Conservation (phyloP, 2,113 vertebrate genomes). For the Mastomys coucha region DNA sequence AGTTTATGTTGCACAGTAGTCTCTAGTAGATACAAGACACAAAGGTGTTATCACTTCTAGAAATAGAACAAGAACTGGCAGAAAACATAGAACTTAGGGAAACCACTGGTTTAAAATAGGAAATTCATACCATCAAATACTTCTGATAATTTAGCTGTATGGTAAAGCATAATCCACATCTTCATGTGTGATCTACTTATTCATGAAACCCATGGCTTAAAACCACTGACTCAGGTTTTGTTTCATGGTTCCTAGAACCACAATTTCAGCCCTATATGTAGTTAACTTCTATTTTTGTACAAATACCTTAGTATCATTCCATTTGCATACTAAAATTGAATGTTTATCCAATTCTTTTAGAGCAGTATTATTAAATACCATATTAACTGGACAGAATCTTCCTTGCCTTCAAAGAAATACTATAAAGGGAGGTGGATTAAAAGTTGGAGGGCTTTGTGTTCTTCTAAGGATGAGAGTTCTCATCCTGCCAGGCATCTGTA, state of each 20-base stretch:
- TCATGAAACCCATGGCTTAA: not conserved
- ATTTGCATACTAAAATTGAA: not conserved
- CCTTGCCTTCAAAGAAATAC: not conserved
- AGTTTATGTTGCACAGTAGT: not conserved
- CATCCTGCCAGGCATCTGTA: not conserved
- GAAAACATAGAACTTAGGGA: not conserved
- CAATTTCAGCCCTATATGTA: not conserved
- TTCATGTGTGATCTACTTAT: not conserved
- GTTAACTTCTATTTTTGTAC: not conserved
- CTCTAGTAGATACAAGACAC: constrained; percentile 5
- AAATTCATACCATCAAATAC: not conserved
- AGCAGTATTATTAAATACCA: not conserved
- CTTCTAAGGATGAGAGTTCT: not conserved
- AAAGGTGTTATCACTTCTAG: not conserved
- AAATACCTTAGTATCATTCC: not conserved
- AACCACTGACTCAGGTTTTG: not conserved
- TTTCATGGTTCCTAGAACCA: not conserved
- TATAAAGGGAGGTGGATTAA: not conserved
- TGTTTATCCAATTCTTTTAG: not conserved
- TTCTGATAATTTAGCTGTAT: not conserved
- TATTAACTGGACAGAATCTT: not conserved
- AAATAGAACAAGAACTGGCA: not conserved
- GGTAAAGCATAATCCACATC: not conserved
- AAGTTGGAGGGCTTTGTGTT: not conserved
- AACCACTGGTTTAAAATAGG: not conserved